Evolutionary conservation across 2,888 invertebrate species (phyloP).

Genomic region (Ophion costatus): DNA sequence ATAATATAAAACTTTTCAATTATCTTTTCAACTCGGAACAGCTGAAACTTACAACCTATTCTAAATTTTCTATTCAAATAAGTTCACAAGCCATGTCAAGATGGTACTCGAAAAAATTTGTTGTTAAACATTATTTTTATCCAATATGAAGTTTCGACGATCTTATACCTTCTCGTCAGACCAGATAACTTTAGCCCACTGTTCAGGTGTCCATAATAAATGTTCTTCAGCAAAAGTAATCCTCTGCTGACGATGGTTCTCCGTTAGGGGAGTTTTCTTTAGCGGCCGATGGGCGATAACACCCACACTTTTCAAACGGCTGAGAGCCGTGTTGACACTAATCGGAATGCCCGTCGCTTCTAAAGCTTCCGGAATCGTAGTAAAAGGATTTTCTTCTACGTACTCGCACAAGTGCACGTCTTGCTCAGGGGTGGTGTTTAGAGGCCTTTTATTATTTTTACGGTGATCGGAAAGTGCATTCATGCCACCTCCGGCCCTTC

Average conservation of each 20-base stretch:
- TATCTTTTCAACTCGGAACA: too few relatives aligned
- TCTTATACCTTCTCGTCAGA: conserved; percentile 29
- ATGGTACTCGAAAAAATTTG: not conserved
- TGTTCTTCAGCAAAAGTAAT: conserved; percentile 27
- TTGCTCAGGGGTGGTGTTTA: conserved; percentile 21
- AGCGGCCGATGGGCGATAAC: conserved; percentile 30
- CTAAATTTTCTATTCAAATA: too few relatives aligned
- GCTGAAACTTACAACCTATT: too few relatives aligned
- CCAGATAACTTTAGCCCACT: conserved; percentile 22
- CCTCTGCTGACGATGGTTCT: conserved; percentile 18
- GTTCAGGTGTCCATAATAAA: conserved; percentile 10
- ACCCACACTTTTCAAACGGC: conserved; percentile 21
- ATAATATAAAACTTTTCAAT: too few relatives aligned
- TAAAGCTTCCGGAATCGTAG: conserved; percentile 17
- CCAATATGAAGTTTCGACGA: not conserved
- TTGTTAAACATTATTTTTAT: not conserved
- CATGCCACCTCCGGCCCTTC: not conserved
- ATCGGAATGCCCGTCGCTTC: conserved; percentile 18
- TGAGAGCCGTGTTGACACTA: not conserved
- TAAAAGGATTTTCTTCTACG: conserved; percentile 19
- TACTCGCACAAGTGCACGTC: conserved; percentile 4
- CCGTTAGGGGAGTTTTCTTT: conserved; percentile 18
- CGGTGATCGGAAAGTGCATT: conserved; percentile 18
- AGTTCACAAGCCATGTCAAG: not conserved
- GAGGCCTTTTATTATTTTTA: conserved; percentile 2